Conservation (phyloP, 2,113 vertebrate species). For the Leucopsar rothschildi region DNA sequence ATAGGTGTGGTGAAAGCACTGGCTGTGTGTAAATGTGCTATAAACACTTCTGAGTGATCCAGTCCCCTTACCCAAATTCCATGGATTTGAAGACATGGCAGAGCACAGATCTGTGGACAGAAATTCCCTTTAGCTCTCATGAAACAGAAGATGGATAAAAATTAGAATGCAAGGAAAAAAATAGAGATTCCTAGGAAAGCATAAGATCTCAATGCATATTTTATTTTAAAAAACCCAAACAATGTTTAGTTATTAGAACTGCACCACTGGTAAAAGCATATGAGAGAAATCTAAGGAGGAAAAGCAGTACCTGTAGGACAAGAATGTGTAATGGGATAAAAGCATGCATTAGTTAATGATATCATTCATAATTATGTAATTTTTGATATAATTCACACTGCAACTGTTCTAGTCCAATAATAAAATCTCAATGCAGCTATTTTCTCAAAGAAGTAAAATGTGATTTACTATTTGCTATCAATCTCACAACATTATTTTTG, state of each 20-base stretch:
- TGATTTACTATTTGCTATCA: background rate
- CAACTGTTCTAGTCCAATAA: background rate
- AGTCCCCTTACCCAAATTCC: background rate
- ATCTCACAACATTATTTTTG: background rate
- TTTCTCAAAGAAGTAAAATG: background rate
- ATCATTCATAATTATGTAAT: background rate
- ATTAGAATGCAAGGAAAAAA: background rate
- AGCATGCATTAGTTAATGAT: background rate
- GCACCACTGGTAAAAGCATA: background rate
- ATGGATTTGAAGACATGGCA: background rate
- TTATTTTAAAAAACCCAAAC: background rate
- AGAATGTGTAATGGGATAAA: background rate
- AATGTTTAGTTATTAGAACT: background rate
- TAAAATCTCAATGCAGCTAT: background rate
- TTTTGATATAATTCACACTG: background rate
- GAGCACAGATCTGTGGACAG: background rate
- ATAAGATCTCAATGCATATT: background rate
- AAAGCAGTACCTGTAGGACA: background rate
- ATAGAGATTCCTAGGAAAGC: background rate
- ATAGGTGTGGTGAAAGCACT: background rate
- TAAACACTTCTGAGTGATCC: background rate
- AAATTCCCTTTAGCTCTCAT: background rate
- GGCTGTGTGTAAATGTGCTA: background rate
- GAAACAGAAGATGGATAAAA: background rate
- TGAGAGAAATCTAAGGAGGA: background rate